These are phyloP conservation scores for Toxotes chatareus DNA, from an alignment of 2,113 vertebrate genomes.

Conservation along the genomic window DNA sequence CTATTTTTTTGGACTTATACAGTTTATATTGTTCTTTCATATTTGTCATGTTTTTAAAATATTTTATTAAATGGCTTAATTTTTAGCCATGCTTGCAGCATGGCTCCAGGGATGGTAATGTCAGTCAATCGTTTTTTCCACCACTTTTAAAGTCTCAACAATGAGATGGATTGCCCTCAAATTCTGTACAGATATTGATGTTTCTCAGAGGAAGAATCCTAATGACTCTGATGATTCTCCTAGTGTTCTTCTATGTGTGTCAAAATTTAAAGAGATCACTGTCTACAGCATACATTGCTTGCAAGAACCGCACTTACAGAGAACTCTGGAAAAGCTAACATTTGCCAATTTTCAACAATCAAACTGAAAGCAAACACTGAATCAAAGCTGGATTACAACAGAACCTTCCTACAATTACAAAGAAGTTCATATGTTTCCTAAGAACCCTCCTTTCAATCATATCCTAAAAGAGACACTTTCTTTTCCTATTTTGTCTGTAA, in stretches of 20 bases:
- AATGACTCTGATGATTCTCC: not conserved
- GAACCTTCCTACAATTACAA: not conserved
- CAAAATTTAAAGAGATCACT: not conserved
- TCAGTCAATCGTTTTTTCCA: not conserved
- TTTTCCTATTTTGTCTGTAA: not conserved
- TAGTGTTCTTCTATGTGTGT: not conserved
- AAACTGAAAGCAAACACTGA: not conserved
- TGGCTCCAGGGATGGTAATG: not conserved
- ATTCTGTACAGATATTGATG: not conserved
- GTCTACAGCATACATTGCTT: not conserved
- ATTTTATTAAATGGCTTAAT: not conserved
- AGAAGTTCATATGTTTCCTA: not conserved
- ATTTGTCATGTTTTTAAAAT: not conserved
- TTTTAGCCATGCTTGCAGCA: not conserved
- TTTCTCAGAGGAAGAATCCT: not conserved
- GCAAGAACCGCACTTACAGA: not conserved
- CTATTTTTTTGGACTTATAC: not conserved
- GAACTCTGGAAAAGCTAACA: not conserved
- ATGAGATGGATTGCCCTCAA: not conserved
- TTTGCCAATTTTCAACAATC: not conserved
- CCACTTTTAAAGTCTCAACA: not conserved
- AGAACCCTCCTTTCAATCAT: not conserved
- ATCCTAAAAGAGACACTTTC: not conserved
- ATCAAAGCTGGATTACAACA: not conserved
- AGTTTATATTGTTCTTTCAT: not conserved